Percentiles rank a stretch among this genome's conserved stretches.
Conservation (phyloP, 2,797 vertebrate species). For the Poeciliopsis presidionis region DNA sequence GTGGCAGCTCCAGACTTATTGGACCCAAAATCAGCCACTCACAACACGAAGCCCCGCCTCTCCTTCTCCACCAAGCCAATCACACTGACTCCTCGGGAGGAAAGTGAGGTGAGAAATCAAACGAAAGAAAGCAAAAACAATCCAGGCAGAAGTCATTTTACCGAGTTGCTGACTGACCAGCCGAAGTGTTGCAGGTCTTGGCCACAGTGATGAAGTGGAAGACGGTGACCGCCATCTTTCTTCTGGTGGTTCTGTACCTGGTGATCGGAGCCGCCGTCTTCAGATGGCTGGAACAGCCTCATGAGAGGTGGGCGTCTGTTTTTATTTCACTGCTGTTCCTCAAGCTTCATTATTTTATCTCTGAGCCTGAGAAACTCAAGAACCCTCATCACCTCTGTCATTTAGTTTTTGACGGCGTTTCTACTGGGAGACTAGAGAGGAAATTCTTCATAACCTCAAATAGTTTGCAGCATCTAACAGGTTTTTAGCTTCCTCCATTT, state of each 20-base stretch:
- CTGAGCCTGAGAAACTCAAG: neutral
- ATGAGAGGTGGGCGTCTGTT: conserved; percentile 83
- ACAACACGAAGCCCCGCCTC: conserved; percentile 95
- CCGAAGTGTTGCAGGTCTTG: conserved; percentile 72
- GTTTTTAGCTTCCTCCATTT: neutral
- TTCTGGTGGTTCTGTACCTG: conserved; percentile 94
- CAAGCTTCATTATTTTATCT: neutral
- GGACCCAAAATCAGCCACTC: conserved; percentile 95
- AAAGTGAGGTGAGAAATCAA: conserved; percentile 81
- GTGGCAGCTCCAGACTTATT: conserved; percentile 98
- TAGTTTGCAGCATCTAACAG: neutral
- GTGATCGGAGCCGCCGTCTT: conserved; percentile 95
- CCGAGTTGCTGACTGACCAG: conserved; percentile 37
- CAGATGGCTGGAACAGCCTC: conserved; percentile 93
- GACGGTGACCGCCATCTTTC: conserved; percentile 93
- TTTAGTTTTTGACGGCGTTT: neutral
- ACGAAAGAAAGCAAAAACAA: neutral
- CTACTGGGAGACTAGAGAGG: neutral
- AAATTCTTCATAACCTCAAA: neutral
- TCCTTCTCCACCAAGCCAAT: conserved; percentile 95
- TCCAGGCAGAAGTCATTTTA: neutral
- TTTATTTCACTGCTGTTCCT: conserved; percentile 1
- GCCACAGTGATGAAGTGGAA: conserved; percentile 99
- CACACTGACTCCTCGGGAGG: conserved; percentile 86
- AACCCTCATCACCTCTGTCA: neutral